A percentile compares a stretch with the other conserved stretches of the same genome.
Evolutionary conservation across 2,797 vertebrate species (phyloP).

Genomic region (Philypnodon macrostomus): DNA sequence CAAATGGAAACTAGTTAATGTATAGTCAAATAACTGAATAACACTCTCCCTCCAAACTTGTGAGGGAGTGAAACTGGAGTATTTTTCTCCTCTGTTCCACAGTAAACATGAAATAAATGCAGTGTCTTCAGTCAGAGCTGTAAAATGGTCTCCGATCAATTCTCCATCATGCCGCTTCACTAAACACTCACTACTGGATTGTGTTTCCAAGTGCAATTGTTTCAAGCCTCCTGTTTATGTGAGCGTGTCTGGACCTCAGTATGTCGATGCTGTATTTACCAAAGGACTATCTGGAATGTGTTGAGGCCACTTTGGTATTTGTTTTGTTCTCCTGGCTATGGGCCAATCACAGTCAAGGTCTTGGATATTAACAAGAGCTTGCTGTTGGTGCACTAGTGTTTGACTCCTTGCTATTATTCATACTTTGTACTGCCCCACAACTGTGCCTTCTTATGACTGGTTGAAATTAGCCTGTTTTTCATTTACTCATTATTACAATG

Average conservation of each 20-base stretch:
- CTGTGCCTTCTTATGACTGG: too few species aligned
- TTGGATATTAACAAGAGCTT: slow-evolving; percentile 5
- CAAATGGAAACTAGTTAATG: too few species aligned
- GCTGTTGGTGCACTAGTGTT: not conserved
- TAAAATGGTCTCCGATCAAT: not conserved
- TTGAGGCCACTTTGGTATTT: slow-evolving; percentile 37
- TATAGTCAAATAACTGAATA: too few species aligned
- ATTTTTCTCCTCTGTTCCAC: not conserved
- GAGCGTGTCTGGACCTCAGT: not conserved
- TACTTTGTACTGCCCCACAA: too few species aligned
- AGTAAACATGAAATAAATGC: not conserved
- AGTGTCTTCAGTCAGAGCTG: too few species aligned
- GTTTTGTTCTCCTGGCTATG: slow-evolving; percentile 37
- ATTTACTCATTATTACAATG: too few species aligned
- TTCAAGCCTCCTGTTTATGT: not conserved
- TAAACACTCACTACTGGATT: not conserved
- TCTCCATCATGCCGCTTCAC: not conserved
- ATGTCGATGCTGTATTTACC: slow-evolving; percentile 19
- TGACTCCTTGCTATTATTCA: too few species aligned
- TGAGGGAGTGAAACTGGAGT: too few species aligned
- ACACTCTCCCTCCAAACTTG: too few species aligned
- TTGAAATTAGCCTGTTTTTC: too few species aligned
- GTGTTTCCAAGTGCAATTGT: slow-evolving; percentile 3
- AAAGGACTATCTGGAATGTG: slow-evolving; percentile 17
- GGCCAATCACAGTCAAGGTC: slow-evolving; percentile 19